Conservation (phyloP, 2,113 vertebrate species). For the Notarius lentiginosus region DNA sequence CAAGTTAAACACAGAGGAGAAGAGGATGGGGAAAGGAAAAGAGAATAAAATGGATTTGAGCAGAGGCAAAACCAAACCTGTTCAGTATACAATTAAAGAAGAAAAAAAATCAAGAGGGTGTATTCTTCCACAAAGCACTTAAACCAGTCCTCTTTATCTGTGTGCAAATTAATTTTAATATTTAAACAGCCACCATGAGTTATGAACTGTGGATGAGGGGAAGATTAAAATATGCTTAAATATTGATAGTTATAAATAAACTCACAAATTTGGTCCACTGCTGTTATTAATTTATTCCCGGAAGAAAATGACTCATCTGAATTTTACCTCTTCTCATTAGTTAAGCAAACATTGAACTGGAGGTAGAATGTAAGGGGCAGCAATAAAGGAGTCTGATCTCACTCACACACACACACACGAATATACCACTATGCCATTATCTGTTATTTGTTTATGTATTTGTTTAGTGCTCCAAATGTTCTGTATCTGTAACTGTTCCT, state of each 20-base stretch:
- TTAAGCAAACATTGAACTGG: conserved; percentile 62
- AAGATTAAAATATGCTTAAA: conserved; percentile 77
- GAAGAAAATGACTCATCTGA: background rate
- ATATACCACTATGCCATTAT: background rate
- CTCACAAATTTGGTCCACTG: conserved; percentile 66
- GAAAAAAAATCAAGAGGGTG: conserved; percentile 48
- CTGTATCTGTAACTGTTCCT: background rate
- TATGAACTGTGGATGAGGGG: conserved; percentile 65
- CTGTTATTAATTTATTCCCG: conserved; percentile 46
- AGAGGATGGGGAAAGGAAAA: conserved; percentile 28
- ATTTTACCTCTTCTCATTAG: conserved; percentile 55
- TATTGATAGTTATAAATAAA: conserved; percentile 80
- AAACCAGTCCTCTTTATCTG: conserved; percentile 71
- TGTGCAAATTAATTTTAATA: conserved; percentile 76
- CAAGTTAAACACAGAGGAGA: background rate
- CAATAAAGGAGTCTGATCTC: background rate
- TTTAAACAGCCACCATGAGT: conserved; percentile 75
- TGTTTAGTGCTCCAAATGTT: background rate
- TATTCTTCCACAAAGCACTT: conserved; percentile 62
- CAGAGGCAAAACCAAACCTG: background rate
- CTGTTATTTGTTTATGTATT: background rate
- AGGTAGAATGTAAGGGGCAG: conserved; percentile 34
- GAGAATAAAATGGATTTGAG: background rate
- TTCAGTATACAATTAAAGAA: conserved; percentile 15
- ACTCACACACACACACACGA: background rate